These are phyloP conservation scores for Patiria pectinifera DNA, from an alignment of 53 echinoderm and acorn worm species.

Conservation along the genomic window DNA sequence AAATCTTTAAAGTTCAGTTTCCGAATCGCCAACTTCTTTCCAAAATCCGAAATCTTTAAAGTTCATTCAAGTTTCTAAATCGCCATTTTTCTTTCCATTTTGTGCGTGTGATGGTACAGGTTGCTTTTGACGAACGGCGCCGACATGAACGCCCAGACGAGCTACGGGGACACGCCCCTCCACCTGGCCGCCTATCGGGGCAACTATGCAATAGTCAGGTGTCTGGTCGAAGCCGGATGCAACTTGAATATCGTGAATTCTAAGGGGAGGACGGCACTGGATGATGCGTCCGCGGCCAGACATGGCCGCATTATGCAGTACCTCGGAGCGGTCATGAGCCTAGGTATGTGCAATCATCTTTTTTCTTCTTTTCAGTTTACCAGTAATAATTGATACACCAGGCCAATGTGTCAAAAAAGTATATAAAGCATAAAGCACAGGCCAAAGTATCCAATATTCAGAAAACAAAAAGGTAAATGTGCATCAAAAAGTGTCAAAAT, in stretches of 20 bases:
- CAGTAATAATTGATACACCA: too few species aligned
- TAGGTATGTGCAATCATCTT: conserved; percentile 22
- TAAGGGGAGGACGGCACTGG: conserved; percentile 65
- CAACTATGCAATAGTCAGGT: conserved; percentile 69
- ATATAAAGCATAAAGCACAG: too few species aligned
- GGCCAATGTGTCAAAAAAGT: too few species aligned
- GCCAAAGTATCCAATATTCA: too few species aligned
- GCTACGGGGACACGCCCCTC: conserved; percentile 88
- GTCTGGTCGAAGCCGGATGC: conserved; percentile 78
- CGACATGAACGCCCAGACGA: conserved; percentile 77
- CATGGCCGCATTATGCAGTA: conserved; percentile 68
- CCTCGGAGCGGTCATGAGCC: conserved; percentile 44
- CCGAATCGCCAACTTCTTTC: too few species aligned
- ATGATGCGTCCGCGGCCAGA: conserved; percentile 62
- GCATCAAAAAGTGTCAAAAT: too few species aligned
- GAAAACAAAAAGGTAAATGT: too few species aligned
- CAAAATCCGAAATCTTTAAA: not conserved
- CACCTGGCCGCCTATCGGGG: conserved; percentile 90
- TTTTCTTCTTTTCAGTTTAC: not conserved
- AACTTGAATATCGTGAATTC: conserved; percentile 69
- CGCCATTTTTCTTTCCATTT: not conserved
- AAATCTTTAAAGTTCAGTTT: not conserved
- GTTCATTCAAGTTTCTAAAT: not conserved
- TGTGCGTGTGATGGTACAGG: conserved; percentile 42
- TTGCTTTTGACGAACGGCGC: conserved; percentile 69